Evolutionary conservation across 2,797 vertebrate species (phyloP).

Genomic region (Scarus forsteni): DNA sequence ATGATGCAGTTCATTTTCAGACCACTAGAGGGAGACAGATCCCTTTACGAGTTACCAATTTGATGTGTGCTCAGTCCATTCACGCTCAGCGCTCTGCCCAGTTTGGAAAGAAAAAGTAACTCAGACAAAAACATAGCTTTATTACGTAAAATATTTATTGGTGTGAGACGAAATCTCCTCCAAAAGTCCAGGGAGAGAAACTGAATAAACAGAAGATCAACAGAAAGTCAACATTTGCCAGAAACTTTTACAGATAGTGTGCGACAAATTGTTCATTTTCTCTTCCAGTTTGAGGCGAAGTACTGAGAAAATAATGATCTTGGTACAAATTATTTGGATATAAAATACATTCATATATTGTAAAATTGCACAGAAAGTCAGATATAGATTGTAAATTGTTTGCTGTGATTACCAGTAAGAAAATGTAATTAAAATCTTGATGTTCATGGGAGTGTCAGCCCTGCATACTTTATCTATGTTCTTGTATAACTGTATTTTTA

Average conservation of each 20-base stretch:
- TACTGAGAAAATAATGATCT: constrained; percentile 8
- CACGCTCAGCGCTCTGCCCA: too few species aligned
- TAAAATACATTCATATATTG: not conserved
- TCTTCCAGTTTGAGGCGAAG: constrained; percentile 5
- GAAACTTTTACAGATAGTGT: constrained; percentile 12
- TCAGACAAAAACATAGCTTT: not conserved
- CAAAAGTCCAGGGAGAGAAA: constrained; percentile 60
- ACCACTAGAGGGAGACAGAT: constrained; percentile 55
- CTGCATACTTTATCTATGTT: too few species aligned
- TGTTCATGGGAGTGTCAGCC: too few species aligned
- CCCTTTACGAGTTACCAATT: not conserved
- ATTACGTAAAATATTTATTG: constrained; percentile 74
- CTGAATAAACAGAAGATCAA: constrained; percentile 63
- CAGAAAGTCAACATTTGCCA: constrained; percentile 22
- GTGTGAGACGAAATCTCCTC: constrained; percentile 48
- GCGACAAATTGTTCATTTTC: not conserved
- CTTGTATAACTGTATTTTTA: too few species aligned
- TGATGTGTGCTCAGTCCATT: not conserved
- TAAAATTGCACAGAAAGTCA: not conserved
- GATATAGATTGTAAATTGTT: not conserved
- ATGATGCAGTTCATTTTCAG: constrained; percentile 25
- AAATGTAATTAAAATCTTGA: too few species aligned
- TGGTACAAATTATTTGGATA: constrained; percentile 12
- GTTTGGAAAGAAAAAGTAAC: not conserved
- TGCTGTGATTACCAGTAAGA: too few species aligned